Percentiles rank a stretch among this genome's conserved stretches.
Evolutionary conservation across 2,113 vertebrate species (phyloP).

Genomic region (Furnarius figulus): DNA sequence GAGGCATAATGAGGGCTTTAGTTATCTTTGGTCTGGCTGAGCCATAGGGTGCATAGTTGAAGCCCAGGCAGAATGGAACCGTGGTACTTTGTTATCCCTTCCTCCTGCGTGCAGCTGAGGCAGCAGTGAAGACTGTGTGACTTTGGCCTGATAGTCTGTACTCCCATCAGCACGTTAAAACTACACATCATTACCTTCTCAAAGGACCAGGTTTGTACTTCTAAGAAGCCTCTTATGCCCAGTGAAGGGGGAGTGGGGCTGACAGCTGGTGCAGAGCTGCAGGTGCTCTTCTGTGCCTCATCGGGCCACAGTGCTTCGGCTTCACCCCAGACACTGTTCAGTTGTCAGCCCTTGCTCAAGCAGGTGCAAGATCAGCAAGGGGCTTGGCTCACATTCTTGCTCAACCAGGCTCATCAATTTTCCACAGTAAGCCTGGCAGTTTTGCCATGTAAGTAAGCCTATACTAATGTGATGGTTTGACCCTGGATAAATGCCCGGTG

Average conservation of each 20-base stretch:
- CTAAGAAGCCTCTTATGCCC: neutral
- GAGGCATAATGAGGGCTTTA: neutral
- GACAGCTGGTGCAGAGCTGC: neutral
- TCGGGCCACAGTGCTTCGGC: too few relatives aligned
- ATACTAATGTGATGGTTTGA: too few relatives aligned
- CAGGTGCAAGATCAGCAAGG: neutral
- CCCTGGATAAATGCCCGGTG: too few relatives aligned
- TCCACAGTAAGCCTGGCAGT: neutral
- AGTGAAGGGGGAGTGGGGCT: neutral
- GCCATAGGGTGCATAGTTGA: neutral
- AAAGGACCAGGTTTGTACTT: neutral
- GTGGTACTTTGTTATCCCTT: neutral
- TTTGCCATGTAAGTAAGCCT: neutral
- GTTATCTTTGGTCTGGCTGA: neutral
- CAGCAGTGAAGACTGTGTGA: neutral
- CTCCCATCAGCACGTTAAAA: neutral
- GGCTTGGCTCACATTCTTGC: neutral
- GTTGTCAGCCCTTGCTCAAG: neutral
- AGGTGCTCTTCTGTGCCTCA: neutral
- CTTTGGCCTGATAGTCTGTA: neutral
- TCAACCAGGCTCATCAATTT: neutral
- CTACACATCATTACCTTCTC: neutral
- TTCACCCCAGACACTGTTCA: neutral
- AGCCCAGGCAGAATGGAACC: neutral
- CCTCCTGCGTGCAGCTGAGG: too few relatives aligned